Evolutionary conservation across 2,113 vertebrate genomes (phyloP).

Genomic region (Poecilia latipinna): DNA sequence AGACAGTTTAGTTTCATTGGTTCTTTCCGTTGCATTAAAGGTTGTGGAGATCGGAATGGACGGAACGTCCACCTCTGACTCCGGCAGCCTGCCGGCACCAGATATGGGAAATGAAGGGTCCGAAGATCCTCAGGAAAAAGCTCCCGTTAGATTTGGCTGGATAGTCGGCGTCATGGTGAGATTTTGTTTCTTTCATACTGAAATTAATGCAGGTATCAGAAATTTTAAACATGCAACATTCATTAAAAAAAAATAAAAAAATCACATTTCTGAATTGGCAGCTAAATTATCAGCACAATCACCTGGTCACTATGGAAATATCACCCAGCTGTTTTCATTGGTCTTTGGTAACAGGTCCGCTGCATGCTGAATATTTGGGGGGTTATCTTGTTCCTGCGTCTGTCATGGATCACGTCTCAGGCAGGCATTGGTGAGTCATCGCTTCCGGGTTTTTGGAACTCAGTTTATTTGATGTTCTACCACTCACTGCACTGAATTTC

Average conservation of each 20-base stretch:
- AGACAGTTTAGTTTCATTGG: background rate
- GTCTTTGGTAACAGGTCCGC: constrained; percentile 63
- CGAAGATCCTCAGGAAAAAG: background rate
- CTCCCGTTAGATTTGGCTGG: constrained; percentile 75
- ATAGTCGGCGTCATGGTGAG: constrained; percentile 78
- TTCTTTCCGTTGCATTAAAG: constrained; percentile 6
- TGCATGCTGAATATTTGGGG: constrained; percentile 83
- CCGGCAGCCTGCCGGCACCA: constrained; percentile 11
- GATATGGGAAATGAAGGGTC: constrained; percentile 22
- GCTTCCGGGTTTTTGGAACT: background rate
- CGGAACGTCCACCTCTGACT: constrained; percentile 1
- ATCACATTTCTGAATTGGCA: too few species aligned
- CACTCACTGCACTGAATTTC: background rate
- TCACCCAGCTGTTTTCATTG: background rate
- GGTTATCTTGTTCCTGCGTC: constrained; percentile 77
- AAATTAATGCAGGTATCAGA: background rate
- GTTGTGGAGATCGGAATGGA: constrained; percentile 34
- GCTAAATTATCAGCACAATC: too few species aligned
- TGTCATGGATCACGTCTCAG: constrained; percentile 81
- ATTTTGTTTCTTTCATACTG: background rate
- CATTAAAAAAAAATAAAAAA: too few species aligned
- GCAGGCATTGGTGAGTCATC: constrained; percentile 74
- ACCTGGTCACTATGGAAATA: background rate
- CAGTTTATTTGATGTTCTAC: background rate
- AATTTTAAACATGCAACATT: background rate